Evolutionary conservation across 2,113 vertebrate species (phyloP), one percentile per base, ranked within the genome.

Genomic region (Panthera leo): DNA sequence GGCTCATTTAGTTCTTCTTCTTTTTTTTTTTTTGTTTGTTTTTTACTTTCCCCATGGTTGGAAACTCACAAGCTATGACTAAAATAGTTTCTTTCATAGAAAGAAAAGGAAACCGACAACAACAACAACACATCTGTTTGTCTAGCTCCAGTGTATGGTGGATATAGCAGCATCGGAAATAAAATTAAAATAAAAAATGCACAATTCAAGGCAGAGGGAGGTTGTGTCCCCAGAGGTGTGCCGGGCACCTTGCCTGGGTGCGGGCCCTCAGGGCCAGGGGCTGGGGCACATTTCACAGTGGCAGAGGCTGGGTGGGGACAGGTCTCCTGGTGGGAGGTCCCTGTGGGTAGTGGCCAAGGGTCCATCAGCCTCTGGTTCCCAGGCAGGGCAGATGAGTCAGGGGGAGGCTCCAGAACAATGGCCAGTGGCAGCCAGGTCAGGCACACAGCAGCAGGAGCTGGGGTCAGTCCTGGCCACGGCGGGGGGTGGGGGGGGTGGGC

Each of bases 61-160:
- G 90, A 94, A 96, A 97, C 90, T 96, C 76, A 97, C 75, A 96
- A 75, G 61, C 97, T 97, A 96, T 76, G 76, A 85, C 97, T 97
- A 94, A 95, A 97, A 97, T 93, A 97, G 94, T 95, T 97, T 98
- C 97, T 98, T 98, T 98, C 97, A 98, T 92, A 98, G 98, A 98
- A 98, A 98, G 98, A 98, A 97, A 97, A 97, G 85, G 73, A 70
- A 96, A 96, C 89, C 93, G 73, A 90, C 53, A 86, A 94, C 73
- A 93, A 23, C 94, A 87, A 94, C 73, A 93, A 25, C 94, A 94
- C 21, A 68, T 88, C 76, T 96, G 67, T 97, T 91, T 78, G 36
- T 96, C 93, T 93, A 97, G 89, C 48, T 97, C 97, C 97, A 97
- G 95, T 97, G 97, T 94, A 95, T 91, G 73, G 93, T 96, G 73